Evolutionary conservation across 1,140 invertebrate genomes (phyloP), one percentile per base, ranked within the genome.

Genomic region (Drosophila ogumai): DNA sequence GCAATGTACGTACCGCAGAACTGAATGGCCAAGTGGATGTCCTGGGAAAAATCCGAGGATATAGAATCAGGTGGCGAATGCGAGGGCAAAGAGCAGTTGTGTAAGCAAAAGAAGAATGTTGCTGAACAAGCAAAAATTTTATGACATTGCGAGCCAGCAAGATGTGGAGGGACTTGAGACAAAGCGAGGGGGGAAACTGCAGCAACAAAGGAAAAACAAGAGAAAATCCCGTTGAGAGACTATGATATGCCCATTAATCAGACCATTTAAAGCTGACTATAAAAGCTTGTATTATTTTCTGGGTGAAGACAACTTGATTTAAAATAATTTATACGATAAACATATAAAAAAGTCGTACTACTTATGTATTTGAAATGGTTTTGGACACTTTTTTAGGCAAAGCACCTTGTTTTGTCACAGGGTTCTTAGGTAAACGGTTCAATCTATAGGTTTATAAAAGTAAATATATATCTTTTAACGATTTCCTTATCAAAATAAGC

Each of bases 41-140:
- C 44, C 52, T 38, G 54, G 19, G 28, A 63, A 50, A 65, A 54
- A 44, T 17, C 19, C 58, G 7, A 66, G 40, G 17, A 75, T 46
- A 69, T 47, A 34, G 50, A 60, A 46, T 58, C 47, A 25, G 22
- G 44, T 36, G 38, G 31, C 25, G 32, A 64, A 36, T 32, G 38
- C 15, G 31, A 34, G 71, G 40, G 55, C 75, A 65, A 54, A 54
- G 58, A 69, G 64, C 74, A 76, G 72, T 75, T 57, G 60, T 75
- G 64, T 67, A 69, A 77, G 75, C 73, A 69, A 77, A 77, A 85
- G 81, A 77, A 86, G 75, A 87, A 87, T 88, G 75, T 59, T 79
- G 82, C 82, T 87, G 82, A 87, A 60, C 82, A 87, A 87, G 80
- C 82, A 87, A 80, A 87, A 87, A 87, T 87, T 87, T 87, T 87